Evolutionary conservation across 2,888 invertebrate genomes (phyloP), one percentile per base, ranked within the genome.

Genomic region (Cordilura impudica): DNA sequence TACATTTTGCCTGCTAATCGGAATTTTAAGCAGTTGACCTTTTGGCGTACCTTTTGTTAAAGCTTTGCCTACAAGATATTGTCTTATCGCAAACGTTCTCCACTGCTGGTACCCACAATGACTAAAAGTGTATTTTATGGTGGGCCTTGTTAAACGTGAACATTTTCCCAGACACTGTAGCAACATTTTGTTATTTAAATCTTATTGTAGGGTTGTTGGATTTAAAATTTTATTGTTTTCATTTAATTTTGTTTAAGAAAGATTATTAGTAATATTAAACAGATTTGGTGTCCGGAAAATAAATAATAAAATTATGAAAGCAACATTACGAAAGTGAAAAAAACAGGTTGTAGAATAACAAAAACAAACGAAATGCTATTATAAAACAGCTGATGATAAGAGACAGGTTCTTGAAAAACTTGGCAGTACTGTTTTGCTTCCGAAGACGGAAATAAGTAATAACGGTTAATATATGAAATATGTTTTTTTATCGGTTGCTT

Each of bases 81-180:
- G 19, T 26, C 29, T 29, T 45, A 51, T n/a, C 5, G 63, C 21
- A 51, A 63, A 51, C 10, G 63, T 10, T 47, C 61, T 54, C 54
- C n/a, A 54, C 12, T 35, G 47, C 23, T 21, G 12, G 35, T 54
- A 16, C 1, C 63, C 14, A 69, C 26, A 35, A 16, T 14, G 18
- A 26, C 26, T 67, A 35, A 18, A 45, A 10, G 61, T 12, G 7
- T 23, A 26, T 47, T 45, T 76, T 2, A 51, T 10, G 58, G 19
- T 16, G 18, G 66, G 61, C 10, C 39, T 69, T 8, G 66, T 16
- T 2, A 81, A 49, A 31, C 74, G 72, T 43, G 66, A 5, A 39
- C 73, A 69, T 29, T 63, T 81, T 49, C 53, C 61, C 16, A 80
- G 45, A 53, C 70, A 66, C 49, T 78, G 81, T 10, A 75, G 29